phyloP scores from a whole-genome alignment of 2,113 vertebrate species.

The Elachura formosa region DNA sequence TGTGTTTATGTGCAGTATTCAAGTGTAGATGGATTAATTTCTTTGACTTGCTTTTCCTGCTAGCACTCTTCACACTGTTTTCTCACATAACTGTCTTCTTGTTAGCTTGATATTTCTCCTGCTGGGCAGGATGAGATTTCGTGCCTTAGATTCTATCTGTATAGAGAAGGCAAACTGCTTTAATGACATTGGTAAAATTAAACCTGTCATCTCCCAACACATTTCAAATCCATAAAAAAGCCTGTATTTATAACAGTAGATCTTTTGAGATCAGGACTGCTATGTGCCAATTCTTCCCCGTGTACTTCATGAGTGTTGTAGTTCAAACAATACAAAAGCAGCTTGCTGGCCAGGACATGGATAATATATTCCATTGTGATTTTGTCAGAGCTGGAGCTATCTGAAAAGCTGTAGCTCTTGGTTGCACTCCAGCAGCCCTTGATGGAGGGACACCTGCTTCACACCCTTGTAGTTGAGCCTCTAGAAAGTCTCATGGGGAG shows the following conservation, averaged over 20 bases:
- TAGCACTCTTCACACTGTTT: background rate
- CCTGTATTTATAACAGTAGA: background rate
- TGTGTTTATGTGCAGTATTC: background rate
- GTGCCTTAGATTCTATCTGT: background rate
- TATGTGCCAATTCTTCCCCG: background rate
- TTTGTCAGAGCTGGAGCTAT: background rate
- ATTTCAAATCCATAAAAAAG: background rate
- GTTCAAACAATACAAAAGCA: background rate
- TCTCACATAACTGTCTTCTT: background rate
- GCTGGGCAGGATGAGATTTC: background rate
- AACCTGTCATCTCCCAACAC: background rate
- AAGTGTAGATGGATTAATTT: background rate
- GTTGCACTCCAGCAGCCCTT: background rate
- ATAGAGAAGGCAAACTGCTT: background rate
- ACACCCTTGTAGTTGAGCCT: background rate
- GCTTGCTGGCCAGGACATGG: background rate
- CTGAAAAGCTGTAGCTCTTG: background rate
- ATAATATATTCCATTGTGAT: background rate
- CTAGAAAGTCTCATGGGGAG: background rate
- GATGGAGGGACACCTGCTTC: background rate
- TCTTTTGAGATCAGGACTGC: background rate
- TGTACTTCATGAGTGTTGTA: background rate
- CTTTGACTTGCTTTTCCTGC: background rate
- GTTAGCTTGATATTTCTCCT: background rate
- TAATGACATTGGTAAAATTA: background rate